Percentiles rank a stretch among this genome's conserved stretches.
Conservation (phyloP, 2,888 invertebrate genomes). For the Coelopa pilipes region DNA sequence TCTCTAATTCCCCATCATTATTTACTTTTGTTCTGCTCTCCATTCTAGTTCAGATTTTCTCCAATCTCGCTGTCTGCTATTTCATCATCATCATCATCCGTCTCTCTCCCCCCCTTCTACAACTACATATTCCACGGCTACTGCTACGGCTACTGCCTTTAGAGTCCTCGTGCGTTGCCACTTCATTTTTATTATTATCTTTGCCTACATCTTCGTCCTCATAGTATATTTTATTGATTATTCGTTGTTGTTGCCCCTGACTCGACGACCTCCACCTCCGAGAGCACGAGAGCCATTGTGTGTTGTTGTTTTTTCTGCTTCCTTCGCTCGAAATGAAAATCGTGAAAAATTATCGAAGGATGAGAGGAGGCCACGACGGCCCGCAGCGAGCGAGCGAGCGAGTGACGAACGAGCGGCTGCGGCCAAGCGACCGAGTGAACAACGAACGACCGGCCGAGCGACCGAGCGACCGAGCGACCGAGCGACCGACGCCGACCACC, state of each 20-base stretch:
- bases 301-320: neutral
- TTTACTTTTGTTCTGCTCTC: no score
- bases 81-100: neutral
- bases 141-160: constrained; percentile 1
- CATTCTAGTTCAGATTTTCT: neutral
- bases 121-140: neutral
- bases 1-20: no score
- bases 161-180: neutral
- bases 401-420: no score
- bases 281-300: no score
- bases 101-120: constrained; percentile 4
- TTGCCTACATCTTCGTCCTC: constrained; percentile 15
- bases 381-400: no score
- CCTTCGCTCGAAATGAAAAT: constrained; percentile 2
- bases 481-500: no score
- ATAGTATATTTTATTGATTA: constrained; percentile 34
- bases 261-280: no score
- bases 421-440: no score
- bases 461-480: no score
- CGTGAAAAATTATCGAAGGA: constrained; percentile 8
- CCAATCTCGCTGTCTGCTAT: neutral
- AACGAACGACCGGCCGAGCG: no score
- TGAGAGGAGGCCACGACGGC: neutral
- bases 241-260: constrained; percentile 8
- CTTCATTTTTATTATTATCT: constrained; percentile 23